Evolutionary conservation across 2,888 invertebrate species (phyloP), one percentile per base, ranked within the genome.

Genomic region (Ophion slaviceki): DNA sequence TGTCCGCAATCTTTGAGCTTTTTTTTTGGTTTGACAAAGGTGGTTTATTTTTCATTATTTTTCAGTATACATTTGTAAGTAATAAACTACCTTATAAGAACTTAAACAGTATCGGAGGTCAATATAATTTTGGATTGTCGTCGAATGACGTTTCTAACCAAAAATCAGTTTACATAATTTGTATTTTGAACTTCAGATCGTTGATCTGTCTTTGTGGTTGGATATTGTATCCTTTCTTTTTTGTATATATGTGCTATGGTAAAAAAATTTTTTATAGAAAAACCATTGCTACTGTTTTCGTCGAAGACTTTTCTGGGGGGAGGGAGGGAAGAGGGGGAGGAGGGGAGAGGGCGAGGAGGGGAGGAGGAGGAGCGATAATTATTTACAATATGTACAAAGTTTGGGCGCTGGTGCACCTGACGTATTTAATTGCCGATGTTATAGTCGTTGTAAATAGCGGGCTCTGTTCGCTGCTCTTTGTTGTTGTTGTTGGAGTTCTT

Each of bases 401-500:
- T 14, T 66, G 40, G 40, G 40, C 6, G 66, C 40, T 66, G n/a
- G n/a, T 28, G 32, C 28, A 24, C 17, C 28, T 28, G n/a, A 47
- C 14, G 28, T 17, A 17, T 53, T 24, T 32, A 14, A 14, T 47
- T 7, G 24, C 11, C 14, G 0, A 2, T 28, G 28, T 40, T 24
- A 59, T 62, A 4, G 2, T 2, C 36, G 59, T 36, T 59, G n/a
- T 61, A 10, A 3, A 40, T 75, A 28, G 8, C 64, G 24, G 8
- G 45, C 45, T 61, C 45, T 45, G 62, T 75, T 75, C n/a, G 45
- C 74, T 45, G 32, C 28, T 45, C 64, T 64, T 62, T 53, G 24
- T 24, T 24, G 24, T 24, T 66, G 70, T 95, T 95, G 95, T 95
- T 95, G 95, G 95, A 88, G 3, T 77, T 94, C 95, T 95, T 95